Evolutionary conservation across 2,113 vertebrate genomes (phyloP).

Genomic region (Ibidorhyncha struthersii): DNA sequence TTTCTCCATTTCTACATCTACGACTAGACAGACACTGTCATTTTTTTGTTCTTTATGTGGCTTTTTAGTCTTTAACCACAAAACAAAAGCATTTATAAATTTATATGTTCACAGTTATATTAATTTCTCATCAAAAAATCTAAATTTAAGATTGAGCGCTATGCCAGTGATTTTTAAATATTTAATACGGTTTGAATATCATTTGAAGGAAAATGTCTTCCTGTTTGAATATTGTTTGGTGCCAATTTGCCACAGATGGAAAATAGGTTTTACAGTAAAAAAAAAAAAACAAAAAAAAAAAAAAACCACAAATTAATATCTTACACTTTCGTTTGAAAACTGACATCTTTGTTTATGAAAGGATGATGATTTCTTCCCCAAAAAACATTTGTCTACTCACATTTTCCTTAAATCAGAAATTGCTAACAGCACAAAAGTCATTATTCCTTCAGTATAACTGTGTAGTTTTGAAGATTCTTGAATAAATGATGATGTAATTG

Average conservation of each 20-base stretch:
- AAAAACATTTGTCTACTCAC: not conserved
- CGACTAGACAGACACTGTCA: not conserved
- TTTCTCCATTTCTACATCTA: not conserved
- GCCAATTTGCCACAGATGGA: not conserved
- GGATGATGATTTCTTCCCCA: too few species aligned
- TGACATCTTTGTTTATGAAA: not conserved
- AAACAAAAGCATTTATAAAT: not conserved
- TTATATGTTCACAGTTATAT: fast-evolving
- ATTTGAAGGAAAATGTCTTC: not conserved
- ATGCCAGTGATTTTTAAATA: not conserved
- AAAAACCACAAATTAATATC: not conserved
- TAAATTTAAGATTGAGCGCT: not conserved
- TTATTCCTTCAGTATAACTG: not conserved
- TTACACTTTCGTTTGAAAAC: not conserved
- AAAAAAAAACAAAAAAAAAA: not conserved
- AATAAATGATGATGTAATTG: not conserved
- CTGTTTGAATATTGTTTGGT: not conserved
- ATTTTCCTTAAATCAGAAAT: not conserved
- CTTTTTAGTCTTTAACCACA: not conserved
- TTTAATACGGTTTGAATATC: not conserved
- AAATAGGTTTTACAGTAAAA: not conserved
- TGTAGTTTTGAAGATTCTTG: not conserved
- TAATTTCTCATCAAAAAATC: not conserved
- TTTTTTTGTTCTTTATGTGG: not conserved
- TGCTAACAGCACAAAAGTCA: not conserved